phyloP scores from a whole-genome alignment of 1,140 invertebrate species.

The Lepidurus arcticus region DNA sequence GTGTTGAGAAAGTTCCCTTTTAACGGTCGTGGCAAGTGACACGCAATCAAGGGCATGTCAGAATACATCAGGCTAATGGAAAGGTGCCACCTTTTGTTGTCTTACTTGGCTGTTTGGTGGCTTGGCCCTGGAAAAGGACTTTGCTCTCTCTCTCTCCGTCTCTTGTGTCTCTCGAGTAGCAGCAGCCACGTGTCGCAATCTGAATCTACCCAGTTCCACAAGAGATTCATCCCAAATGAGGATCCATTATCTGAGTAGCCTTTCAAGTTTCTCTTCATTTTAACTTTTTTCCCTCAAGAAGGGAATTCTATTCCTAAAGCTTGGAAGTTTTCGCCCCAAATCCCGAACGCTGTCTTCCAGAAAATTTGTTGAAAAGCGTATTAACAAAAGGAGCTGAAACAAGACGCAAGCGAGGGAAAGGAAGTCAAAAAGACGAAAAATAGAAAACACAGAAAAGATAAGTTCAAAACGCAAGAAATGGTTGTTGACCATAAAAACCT shows the following conservation, averaged over 20 bases:
- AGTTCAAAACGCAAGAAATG: too few species aligned
- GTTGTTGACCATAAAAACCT: too few species aligned
- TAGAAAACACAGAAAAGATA: not conserved
- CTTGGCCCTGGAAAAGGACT: not conserved
- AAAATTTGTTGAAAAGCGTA: not conserved
- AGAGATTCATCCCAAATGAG: conserved; percentile 5
- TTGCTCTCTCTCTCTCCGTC: not conserved
- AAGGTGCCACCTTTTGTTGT: conserved; percentile 12
- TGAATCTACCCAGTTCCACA: conserved; percentile 3
- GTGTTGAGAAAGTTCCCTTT: not conserved
- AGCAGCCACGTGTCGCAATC: not conserved
- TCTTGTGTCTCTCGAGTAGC: not conserved
- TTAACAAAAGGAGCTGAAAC: not conserved
- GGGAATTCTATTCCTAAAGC: not conserved
- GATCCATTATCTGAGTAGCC: not conserved
- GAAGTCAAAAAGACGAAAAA: not conserved
- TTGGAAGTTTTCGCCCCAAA: not conserved
- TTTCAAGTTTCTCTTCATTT: not conserved
- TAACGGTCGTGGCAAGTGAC: conserved; percentile 17
- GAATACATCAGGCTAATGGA: conserved; percentile 21
- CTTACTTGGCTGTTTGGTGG: not conserved
- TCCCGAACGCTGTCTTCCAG: not conserved
- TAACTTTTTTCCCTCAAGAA: not conserved
- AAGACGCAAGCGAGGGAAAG: not conserved
- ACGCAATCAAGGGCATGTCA: conserved; percentile 18